phyloP scores from a whole-genome alignment of 2,888 invertebrate genomes.

The Agonopterix alstromeriana region DNA sequence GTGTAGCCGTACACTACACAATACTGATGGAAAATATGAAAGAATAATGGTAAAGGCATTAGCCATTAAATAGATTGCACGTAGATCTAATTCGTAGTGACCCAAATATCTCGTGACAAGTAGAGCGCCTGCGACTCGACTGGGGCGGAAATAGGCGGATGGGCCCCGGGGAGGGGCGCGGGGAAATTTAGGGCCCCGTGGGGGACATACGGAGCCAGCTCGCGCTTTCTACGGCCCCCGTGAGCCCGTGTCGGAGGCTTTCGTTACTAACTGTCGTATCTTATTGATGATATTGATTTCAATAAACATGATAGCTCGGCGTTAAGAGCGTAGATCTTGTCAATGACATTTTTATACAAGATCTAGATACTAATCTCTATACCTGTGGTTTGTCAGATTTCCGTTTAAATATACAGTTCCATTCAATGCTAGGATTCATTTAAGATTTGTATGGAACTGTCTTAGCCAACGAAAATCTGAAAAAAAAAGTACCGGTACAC shows the following conservation, averaged over 20 bases:
- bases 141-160: constrained; percentile 45
- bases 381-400: too few relatives aligned
- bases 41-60: background rate
- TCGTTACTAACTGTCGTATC: constrained; percentile 5
- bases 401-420: too few relatives aligned
- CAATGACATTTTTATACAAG: too few relatives aligned
- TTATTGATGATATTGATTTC: constrained; percentile 7
- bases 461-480: too few relatives aligned
- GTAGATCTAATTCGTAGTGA: constrained; percentile 55
- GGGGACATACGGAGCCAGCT: constrained; percentile 30
- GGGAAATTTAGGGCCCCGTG: constrained; percentile 41
- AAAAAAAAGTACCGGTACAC: background rate
- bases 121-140: constrained; percentile 30
- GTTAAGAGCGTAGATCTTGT: background rate
- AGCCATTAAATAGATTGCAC: constrained; percentile 43
- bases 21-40: background rate
- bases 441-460: too few relatives aligned
- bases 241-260: constrained; percentile 3
- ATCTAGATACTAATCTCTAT: too few relatives aligned
- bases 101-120: constrained; percentile 56
- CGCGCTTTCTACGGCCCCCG: constrained; percentile 16
- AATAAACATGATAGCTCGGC: background rate
- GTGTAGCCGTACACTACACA: background rate
- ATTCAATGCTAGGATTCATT: too few relatives aligned
- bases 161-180: constrained; percentile 44